Evolutionary conservation across 2,113 vertebrate genomes (phyloP), one percentile per base, ranked within the genome.

Genomic region (Apteryx owenii): DNA sequence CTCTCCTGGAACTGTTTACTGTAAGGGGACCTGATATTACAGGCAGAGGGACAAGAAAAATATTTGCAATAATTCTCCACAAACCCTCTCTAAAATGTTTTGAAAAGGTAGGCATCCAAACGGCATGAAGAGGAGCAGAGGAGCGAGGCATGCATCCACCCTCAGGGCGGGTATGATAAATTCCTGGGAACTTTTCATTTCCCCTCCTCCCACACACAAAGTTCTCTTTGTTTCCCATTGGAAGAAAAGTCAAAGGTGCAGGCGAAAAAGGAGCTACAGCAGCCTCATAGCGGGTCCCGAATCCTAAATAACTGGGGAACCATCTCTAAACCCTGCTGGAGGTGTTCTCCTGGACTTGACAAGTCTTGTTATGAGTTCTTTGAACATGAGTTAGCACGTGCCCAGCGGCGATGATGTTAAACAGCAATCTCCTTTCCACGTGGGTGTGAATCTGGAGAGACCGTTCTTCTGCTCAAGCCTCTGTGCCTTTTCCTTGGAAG

Each of bases 201-300:
- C n/a, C 33, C 26, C 20, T 64, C 16, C 15, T 80, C 33, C 18
- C 18, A 36, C 10, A 33, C 5, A 33, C 1, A 4, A 28, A 28
- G 1, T 8, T 17, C 56, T 46, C 42, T 61, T 33, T 3, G 0
- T 9, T 76, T 48, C 33, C 22, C 11, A 5, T 48, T 61, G 33
- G 31, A 60, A 88, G 16, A 25, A 10, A 68, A 85, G 22, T 29
- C 5, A 54, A 90, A 86, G 2, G 9, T 29, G 2, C 7, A 51
- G 33, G 5, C 28, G 36, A 53, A 80, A 73, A 90, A 40, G 11
- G 33, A 84, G 31, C 13, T 70, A 1, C 3, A 69, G 17, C 44
- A 36, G 9, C 53, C 66, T 17, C 0, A 0, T 20, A 9, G 13
- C 22, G 73, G 16, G 4, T 0, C 3, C 6, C 1, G 6, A 16